Evolutionary conservation across 2,113 vertebrate genomes (phyloP).

Genomic region (Otus sunia): DNA sequence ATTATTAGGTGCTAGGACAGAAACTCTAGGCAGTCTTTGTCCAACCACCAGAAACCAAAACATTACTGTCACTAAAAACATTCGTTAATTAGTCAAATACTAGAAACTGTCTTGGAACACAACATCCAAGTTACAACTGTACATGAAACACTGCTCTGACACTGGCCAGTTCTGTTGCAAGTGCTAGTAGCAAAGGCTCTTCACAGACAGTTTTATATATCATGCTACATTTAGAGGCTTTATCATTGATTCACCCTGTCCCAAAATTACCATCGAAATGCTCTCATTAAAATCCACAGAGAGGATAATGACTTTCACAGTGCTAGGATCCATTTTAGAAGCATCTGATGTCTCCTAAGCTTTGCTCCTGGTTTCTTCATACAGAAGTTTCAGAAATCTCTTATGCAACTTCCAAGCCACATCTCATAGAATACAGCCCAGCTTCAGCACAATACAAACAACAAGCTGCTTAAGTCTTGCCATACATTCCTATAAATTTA

Average conservation of each 20-base stretch:
- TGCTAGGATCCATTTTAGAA: background rate
- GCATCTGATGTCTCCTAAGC: background rate
- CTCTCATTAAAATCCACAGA: background rate
- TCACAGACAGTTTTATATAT: background rate
- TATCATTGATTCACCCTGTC: background rate
- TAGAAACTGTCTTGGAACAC: background rate
- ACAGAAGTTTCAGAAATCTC: background rate
- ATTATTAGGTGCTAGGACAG: background rate
- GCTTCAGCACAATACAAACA: background rate
- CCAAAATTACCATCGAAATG: background rate
- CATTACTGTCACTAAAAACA: background rate
- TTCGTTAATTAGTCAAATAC: background rate
- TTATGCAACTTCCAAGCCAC: background rate
- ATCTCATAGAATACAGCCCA: background rate
- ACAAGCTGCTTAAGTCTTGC: background rate
- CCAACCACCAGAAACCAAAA: background rate
- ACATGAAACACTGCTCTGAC: background rate
- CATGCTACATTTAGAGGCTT: background rate
- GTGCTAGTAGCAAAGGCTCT: background rate
- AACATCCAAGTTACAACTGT: background rate
- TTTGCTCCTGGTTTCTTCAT: background rate
- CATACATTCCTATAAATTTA: background rate
- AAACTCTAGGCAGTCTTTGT: background rate
- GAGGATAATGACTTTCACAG: background rate
- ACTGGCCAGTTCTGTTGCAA: rapidly evolving